Evolutionary conservation across 2,113 vertebrate genomes (phyloP), one percentile per base, ranked within the genome.

Genomic region (Trachemys scripta): DNA sequence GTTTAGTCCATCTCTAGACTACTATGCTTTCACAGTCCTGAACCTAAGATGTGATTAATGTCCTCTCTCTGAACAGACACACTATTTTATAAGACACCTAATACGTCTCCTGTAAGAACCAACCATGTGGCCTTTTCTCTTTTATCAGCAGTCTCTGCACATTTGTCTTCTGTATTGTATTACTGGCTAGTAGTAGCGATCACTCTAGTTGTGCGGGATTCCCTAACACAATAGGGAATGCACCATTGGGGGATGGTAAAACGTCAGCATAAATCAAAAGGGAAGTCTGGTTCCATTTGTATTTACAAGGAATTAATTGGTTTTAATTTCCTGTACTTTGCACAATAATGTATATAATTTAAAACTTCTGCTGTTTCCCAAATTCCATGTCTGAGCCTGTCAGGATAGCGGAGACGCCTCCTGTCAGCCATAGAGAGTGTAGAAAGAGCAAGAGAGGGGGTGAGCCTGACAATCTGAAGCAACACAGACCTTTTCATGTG

Each of bases 271-370:
- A 93, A 97, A 95, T 96, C 94, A 97, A 92, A 90, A 97, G 65
- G 87, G 59, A 92, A 91, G 96, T 93, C 97, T 97, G 96, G 89
- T 92, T 96, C 87, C 94, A 49, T 95, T 97, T 91, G 84, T 97
- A 94, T 97, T 96, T 97, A 97, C 97, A 96, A 97, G 96, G 96
- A 98, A 97, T 97, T 97, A 97, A 98, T 97, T 97, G 97, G 65
- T 87, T 97, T 97, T 97, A 53, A 97, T 98, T 97, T 98, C 97
- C 97, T 97, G 97, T 89, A 87, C 96, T 96, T 97, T 97, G 89
- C 96, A 96, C 94, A 89, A 81, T 95, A 80, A 97, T 91, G 47
- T 85, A 80, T 27, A 88, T 97, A 96, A 97, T 93, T 96, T 90
- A 93, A 97, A 97, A 90, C 95, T 95, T 54, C 87, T 98, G 97